Base-by-base conservation (phyloP, 1,140 invertebrate species). In the Zaprionus taronus region DNA sequence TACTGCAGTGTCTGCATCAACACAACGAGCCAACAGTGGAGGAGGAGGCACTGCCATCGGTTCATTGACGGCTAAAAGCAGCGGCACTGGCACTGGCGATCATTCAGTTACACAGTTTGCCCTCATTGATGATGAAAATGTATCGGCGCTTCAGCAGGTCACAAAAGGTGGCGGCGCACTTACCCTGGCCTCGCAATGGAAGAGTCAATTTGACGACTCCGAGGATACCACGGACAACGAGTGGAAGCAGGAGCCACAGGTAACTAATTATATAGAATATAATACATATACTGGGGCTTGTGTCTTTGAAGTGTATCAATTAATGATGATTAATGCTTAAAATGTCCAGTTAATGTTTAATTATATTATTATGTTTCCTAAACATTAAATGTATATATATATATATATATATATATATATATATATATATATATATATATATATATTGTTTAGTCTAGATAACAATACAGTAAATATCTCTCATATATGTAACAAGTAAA, bases 191-290 rank as follows among this genome's bases (percentile, higher is more conserved):
- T 98, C 97, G 2, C 96, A 98, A 82, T 98, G 98, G 98, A 98
- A 98, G 91, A 98, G 97, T 3, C 97, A 98, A 89, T 98, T 98
- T 89, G 97, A 98, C 91, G 97, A 98, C 91, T 98, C 97, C 0
- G 97, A 98, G 79, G 97, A 97, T 86, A 96, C 96, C 11, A 97
- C 97, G 1, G 97, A 98, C 92, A 97, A 98, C 92, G 97, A 98
- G 92, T 97, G 97, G 96, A 97, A 97, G 91, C 96, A 96, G 62
- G 97, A 98, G 71, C 94, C 91, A 17, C 93, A 92, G 83, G 91
- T 91, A 83, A 72, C 15, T 41, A 15, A 41, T 41, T 31, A 31
- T 14, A 15, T 41, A 41, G 6, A 41, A 41, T 15, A 14, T 41
- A 41, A 5, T 28, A 28, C 5, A 28, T 28, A 6, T 6, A 28